Base-by-base conservation (phyloP, 2,113 vertebrate genomes). In the Corydoras maculifer region DNA sequence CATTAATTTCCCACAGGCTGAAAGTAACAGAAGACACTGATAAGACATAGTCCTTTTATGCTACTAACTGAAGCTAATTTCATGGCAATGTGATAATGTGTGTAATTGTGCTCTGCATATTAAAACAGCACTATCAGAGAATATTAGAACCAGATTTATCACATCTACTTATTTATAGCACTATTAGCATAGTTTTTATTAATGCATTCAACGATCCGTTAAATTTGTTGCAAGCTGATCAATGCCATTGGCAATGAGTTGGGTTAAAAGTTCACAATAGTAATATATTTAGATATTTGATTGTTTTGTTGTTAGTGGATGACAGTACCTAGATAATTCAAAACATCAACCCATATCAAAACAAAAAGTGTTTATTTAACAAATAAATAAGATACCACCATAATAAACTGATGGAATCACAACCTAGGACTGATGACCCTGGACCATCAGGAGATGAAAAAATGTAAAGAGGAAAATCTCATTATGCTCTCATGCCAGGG, bases 1-100 rank as follows among this genome's bases (percentile, higher is more conserved):
- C 97, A 99, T 99, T 91, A 99, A 62, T 88, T 97, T 99, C 13
- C 96, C 97, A 82, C 97, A 99, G 4, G 96, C 96, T 98, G 90
- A 75, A 84, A 84, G 84, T 84, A 87, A 80, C 78, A 77, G 85
- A 85, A 84, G 62, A 86, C 35, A 83, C 77, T 31, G 67, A 80
- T 87, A 80, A 84, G 83, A 85, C 80, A 72, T 76, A 75, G n/a
- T 49, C 65, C n/a, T 82, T 82, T 79, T 68, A 77, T 15, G 15
- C 58, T 57, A 62, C 80, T 79, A 83, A 84, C 78, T 82, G 76
- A 79, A 86, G 80, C 81, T 83, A 88, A 88, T 89, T 88, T 86
- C 83, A 86, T 86, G 84, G 81, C 72, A 76, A 62, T 78, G 76
- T 82, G 80, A 79, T 77, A 63, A 76, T 72, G 71, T 74, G 73